Percentiles rank a stretch among this genome's conserved stretches.
These are phyloP conservation scores for Ondatra zibethicus DNA, from an alignment of 2,113 vertebrate species.

Conservation along the genomic window DNA sequence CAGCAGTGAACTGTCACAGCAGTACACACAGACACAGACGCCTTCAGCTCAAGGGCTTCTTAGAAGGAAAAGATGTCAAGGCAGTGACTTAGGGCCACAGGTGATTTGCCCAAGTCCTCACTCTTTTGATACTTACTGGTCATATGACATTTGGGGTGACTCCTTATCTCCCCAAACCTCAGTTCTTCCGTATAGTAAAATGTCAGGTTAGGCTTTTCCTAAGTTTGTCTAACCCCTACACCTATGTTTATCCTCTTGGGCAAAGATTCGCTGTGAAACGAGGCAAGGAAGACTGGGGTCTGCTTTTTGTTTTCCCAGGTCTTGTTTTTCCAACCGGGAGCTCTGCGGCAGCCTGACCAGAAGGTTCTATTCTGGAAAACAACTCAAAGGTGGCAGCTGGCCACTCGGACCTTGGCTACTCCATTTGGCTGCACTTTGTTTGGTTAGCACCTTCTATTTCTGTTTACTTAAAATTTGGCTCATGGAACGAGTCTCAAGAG, in stretches of 20 bases:
- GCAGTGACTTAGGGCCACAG: neutral
- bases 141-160: neutral
- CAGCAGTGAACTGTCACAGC: neutral
- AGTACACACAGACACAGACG: neutral
- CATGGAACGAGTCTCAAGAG: conserved; percentile 56
- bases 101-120: neutral
- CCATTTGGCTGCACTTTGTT: conserved; percentile 70
- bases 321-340: conserved; percentile 69
- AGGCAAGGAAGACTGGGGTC: conserved; percentile 57
- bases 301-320: conserved; percentile 70
- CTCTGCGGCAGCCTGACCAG: conserved; percentile 39
- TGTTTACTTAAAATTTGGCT: conserved; percentile 79
- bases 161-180: neutral
- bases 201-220: neutral
- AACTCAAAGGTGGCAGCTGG: conserved; percentile 71
- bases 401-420: conserved; percentile 74
- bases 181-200: conserved; percentile 12
- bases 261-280: conserved; percentile 38
- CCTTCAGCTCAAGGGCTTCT: conserved; percentile 9
- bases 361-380: conserved; percentile 73
- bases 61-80: conserved; percentile 21
- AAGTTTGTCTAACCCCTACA: neutral
- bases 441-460: conserved; percentile 80
- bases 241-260: conserved; percentile 28
- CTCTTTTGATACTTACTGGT: neutral